Evolutionary conservation across 1,140 invertebrate genomes (phyloP), one percentile per base, ranked within the genome.

Genomic region (Portunus trituberculatus): DNA sequence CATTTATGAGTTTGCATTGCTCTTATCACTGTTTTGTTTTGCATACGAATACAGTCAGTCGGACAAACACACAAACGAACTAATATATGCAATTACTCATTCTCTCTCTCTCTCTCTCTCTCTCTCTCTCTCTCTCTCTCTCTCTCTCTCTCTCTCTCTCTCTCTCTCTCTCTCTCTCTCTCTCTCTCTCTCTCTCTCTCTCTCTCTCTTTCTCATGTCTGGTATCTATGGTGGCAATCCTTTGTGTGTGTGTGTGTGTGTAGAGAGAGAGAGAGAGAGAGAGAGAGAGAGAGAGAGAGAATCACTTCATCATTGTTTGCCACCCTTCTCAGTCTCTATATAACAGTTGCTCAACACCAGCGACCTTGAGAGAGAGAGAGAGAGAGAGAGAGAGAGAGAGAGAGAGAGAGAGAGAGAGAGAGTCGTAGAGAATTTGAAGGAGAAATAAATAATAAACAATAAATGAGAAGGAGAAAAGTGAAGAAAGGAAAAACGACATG

Each of bases 281-380:
- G 87, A 88, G 87, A 88, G 87, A 88, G 87, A 88, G 87, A 88
- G 87, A 88, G 87, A 88, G 87, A 88, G 31, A 88, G 29, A 45
- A 8, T 12, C 20, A 45, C 32, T 48, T 48, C 87, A 88, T n/a
- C 28, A 39, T 88, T 46, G 31, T 46, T 88, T 45, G 31, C 45
- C 86, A 16, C 86, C 86, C n/a, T 39, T n/a, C 84, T 52, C 16
- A 39, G 89, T n/a, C 25, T 4, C 46, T 10, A n/a, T n/a, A 91
- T 31, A 91, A 59, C 48, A 91, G 48, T 91, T 52, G 31, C 52
- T n/a, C 86, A 88, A 46, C 7, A 88, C 45, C 32, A 0, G 12
- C 29, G 86, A 45, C 45, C 32, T 88, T 39, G 86, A 88, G 84
- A 86, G 84, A 86, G 84, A 86, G 28, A 86, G 84, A 86, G 84